These are phyloP conservation scores for Typhlomys cinereus DNA, from an alignment of 2,113 vertebrate species.

Conservation along the genomic window DNA sequence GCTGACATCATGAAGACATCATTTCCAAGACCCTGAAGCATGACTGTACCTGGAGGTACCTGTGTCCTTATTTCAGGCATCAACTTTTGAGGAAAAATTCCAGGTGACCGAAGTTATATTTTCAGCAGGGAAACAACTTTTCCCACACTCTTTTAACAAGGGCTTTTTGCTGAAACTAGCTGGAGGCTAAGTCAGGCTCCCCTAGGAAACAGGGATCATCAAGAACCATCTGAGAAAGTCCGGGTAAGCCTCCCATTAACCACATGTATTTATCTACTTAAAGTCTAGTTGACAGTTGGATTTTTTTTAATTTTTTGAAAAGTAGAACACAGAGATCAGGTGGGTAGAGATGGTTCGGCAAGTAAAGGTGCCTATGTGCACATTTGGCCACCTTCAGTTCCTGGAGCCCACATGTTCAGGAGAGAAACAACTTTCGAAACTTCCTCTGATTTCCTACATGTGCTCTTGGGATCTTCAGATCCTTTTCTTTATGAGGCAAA, in stretches of 20 bases:
- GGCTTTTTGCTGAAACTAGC: background rate
- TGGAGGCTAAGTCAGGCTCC: background rate
- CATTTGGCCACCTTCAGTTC: no score
- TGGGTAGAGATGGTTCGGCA: no score
- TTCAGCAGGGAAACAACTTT: background rate
- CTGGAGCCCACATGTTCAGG: no score
- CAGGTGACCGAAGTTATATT: background rate
- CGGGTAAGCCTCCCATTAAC: background rate
- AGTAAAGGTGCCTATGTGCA: no score
- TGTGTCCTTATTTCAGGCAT: background rate
- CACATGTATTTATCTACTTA: background rate
- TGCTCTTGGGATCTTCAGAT: no score
- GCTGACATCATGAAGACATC: background rate
- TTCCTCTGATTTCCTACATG: no score
- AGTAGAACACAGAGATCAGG: background rate
- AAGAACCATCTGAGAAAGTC: background rate
- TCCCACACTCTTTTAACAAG: background rate
- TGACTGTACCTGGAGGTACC: background rate
- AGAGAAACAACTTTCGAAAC: no score
- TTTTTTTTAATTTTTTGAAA: constrained; percentile 36
- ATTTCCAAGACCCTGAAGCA: background rate
- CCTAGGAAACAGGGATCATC: background rate
- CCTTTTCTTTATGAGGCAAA: no score
- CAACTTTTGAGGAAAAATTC: constrained; percentile 17
- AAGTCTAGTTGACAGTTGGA: background rate